Conservation (phyloP, 1,140 invertebrate species). For the Neomicropteryx cornuta region DNA sequence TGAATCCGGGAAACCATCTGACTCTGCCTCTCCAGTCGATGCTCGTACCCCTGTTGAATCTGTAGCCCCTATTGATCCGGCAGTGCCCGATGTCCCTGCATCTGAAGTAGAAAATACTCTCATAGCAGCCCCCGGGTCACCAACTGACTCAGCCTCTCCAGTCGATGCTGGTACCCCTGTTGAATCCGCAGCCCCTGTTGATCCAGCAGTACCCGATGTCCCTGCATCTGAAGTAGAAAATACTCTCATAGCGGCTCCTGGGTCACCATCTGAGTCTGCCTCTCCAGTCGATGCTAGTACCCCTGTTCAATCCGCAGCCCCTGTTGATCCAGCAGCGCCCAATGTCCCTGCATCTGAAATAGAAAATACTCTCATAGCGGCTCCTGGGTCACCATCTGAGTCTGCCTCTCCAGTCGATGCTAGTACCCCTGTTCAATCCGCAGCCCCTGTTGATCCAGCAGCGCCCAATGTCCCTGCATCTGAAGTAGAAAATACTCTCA, state of each 20-base stretch:
- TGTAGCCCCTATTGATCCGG: background rate
- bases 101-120: background rate
- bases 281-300: background rate
- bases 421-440: too few species aligned
- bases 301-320: background rate
- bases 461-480: too few species aligned
- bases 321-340: background rate
- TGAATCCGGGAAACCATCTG: background rate
- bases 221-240: background rate
- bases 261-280: background rate
- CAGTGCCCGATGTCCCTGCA: background rate
- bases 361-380: too few species aligned
- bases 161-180: slow-evolving; percentile 1
- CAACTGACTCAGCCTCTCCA: background rate
- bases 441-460: too few species aligned
- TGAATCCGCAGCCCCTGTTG: background rate
- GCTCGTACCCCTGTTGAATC: background rate
- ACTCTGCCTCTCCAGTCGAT: background rate
- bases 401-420: too few species aligned
- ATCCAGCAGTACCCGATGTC: background rate
- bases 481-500: too few species aligned
- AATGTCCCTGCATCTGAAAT: too few species aligned
- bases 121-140: background rate
- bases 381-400: too few species aligned
- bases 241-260: background rate